Conservation (phyloP, 2,797 vertebrate genomes). For the Pangasius macronema region DNA sequence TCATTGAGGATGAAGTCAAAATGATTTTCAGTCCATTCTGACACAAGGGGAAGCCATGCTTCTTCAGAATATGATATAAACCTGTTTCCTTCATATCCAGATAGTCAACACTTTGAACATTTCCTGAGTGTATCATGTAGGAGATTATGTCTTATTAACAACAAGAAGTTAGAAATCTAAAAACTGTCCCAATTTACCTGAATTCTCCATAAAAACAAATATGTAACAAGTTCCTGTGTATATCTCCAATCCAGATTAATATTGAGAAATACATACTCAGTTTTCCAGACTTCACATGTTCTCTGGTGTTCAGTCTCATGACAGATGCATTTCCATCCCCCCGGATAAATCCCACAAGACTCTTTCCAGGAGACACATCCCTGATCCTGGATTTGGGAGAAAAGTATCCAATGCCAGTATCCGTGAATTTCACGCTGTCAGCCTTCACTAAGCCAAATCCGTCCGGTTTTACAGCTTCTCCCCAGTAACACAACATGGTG, state of each 20-base stretch:
- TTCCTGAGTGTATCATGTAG: neutral
- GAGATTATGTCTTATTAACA: neutral
- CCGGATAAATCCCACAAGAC: conserved; percentile 27
- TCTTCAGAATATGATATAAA: neutral
- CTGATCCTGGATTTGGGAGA: conserved; percentile 2
- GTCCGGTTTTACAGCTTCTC: conserved; percentile 19
- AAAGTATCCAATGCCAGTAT: neutral
- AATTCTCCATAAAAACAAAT: neutral
- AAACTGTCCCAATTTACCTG: neutral
- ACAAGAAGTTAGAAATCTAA: neutral
- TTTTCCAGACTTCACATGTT: neutral
- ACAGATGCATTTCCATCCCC: conserved; percentile 32
- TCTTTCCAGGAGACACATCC: conserved; percentile 25
- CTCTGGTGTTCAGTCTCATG: neutral
- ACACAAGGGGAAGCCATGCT: neutral
- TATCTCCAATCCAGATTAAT: neutral
- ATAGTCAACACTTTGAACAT: neutral
- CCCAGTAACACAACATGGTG: conserved; percentile 48
- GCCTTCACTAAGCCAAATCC: conserved; percentile 26
- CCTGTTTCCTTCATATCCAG: neutral
- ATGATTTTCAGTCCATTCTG: neutral
- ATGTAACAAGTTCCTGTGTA: neutral
- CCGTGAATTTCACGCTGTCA: conserved; percentile 12
- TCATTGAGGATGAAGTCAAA: neutral
- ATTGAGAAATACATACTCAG: conserved; percentile 27